Evolutionary conservation across 2,797 vertebrate species (phyloP).

Genomic region (Podarcis lilfordi): DNA sequence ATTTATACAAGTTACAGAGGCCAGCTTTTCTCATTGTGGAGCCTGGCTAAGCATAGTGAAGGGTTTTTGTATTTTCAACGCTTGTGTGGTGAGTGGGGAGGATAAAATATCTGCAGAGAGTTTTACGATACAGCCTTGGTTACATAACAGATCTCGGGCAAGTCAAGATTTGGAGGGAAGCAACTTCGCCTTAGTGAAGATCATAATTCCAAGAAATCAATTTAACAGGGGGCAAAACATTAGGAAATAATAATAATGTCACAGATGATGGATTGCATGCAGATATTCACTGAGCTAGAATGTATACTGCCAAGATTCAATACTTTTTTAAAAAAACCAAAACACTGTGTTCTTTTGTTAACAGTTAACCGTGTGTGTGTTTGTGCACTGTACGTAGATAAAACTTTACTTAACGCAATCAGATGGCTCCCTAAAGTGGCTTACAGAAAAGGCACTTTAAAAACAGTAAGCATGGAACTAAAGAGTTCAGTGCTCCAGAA

Average conservation of each 20-base stretch:
- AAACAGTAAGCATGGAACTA: neutral
- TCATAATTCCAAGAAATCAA: neutral
- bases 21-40: neutral
- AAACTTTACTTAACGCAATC: neutral
- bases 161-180: neutral
- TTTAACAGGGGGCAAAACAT: neutral
- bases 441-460: neutral
- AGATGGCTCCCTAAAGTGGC: neutral
- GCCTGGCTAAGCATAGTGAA: neutral
- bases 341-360: neutral
- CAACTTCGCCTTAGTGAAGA: neutral
- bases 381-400: neutral
- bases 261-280: neutral
- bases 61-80: neutral
- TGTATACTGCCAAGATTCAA: neutral
- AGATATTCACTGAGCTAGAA: neutral
- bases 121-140: neutral
- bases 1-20: neutral
- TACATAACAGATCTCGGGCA: neutral
- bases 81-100: no score
- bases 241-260: slow-evolving; percentile 4
- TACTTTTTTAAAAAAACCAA: neutral
- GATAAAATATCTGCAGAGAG: neutral
- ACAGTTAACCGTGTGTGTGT: no score
- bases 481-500: neutral